Evolutionary conservation across 2,113 vertebrate species (phyloP).

Genomic region (Myrmophylax atrothorax): DNA sequence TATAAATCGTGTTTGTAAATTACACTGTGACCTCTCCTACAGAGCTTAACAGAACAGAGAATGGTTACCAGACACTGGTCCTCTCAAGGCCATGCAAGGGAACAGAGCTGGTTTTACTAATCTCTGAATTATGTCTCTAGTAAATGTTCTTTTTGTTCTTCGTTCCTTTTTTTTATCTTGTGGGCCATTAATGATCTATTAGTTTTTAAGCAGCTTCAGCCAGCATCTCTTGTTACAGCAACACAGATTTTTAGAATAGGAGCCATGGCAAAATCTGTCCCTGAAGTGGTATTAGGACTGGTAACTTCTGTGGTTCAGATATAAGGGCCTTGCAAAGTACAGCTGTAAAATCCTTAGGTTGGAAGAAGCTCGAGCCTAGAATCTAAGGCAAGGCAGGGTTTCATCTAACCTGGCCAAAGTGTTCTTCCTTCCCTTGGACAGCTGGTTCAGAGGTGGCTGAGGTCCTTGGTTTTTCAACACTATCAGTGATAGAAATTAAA

Average conservation of each 20-base stretch:
- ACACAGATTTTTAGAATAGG: fast-evolving
- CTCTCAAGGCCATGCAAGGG: neutral
- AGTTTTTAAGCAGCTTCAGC: neutral
- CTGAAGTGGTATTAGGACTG: neutral
- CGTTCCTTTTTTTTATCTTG: neutral
- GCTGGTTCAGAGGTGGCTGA: neutral
- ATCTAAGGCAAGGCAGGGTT: neutral
- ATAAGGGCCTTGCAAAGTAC: neutral
- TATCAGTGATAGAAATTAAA: neutral
- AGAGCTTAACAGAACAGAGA: neutral
- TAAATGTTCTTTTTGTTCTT: neutral
- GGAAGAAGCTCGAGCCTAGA: neutral
- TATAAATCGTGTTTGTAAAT: neutral
- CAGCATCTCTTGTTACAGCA: neutral
- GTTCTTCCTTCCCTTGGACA: neutral
- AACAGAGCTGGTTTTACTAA: neutral
- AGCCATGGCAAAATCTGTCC: neutral
- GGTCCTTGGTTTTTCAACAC: neutral
- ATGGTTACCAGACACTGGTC: fast-evolving
- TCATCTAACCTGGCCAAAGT: neutral
- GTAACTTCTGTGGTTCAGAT: neutral
- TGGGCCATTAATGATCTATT: neutral
- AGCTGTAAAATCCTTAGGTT: neutral
- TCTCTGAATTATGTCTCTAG: neutral
- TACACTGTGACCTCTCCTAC: neutral